Base-by-base conservation (phyloP, 2,888 invertebrate genomes). In the Clivina fossor region DNA sequence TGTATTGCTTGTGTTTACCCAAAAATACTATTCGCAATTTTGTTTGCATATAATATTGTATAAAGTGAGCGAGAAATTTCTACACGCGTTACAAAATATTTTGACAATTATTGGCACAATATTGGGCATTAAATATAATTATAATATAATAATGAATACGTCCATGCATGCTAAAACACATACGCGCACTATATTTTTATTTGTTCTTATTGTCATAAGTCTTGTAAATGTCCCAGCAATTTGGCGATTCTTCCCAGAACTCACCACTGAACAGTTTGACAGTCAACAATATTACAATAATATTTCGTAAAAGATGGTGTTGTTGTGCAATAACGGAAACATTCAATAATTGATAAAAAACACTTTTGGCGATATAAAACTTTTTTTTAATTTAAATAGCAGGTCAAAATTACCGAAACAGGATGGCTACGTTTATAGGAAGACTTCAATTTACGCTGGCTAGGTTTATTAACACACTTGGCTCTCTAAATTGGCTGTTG, bases 61-160 rank as follows among this genome's bases (percentile, higher is more conserved):
- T n/a, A n/a, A n/a, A n/a, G n/a, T n/a, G n/a, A n/a, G n/a, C n/a
- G n/a, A n/a, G n/a, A n/a, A 53, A 37, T 37, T 44, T 44, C 53
- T 53, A 44, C 53, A 44, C 44, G 38, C 33, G 35, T 32, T 53
- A 53, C 28, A 53, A 53, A 53, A 53, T 44, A 44, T 44, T n/a
- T 53, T 53, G 53, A 53, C 53, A 53, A 44, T 37, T 53, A 53
- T 53, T 53, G 53, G 53, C 53, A 53, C 53, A 26, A 33, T 24
- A 33, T 51, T 43, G 41, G 51, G 53, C 33, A 15, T n/a, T n/a
- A n/a, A n/a, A n/a, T n/a, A n/a, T n/a, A n/a, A n/a, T n/a, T n/a
- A n/a, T n/a, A n/a, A n/a, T n/a, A n/a, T 26, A 24, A 26, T 28
- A 30, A 32, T 44, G 44, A 20, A 22, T n/a, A 44, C 44, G 30